Base-by-base conservation (phyloP, 92 coral and sea anemone genomes). In the Porites divaricata region DNA sequence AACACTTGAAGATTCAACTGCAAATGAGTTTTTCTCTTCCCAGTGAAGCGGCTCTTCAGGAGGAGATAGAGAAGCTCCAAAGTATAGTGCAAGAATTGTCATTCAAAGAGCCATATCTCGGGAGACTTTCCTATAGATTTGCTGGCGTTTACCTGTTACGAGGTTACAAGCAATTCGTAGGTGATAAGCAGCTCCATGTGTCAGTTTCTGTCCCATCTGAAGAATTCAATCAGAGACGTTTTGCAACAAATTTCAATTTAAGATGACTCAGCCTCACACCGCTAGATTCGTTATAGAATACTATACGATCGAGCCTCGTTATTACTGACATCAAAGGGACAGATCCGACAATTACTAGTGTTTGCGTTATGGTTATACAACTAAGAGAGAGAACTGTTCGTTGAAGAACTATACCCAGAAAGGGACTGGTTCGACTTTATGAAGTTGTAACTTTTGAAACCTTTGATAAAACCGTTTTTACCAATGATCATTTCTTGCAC, bases 201-300 rank as follows among this genome's bases (percentile, higher is more conserved):
- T 67, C 2, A 6, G 77, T 80, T 53, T 19, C 49, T 61, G 59
- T 24, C 45, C 74, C 81, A 72, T 64, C 56, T 41, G 85, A 78
- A 17, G 41, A 10, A 16, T 52, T 86, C 53, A 7, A 25, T 61
- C 85, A 67, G 63, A 53, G 73, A 59, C 63, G 81, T 63, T 86
- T 80, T 56, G 89, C 85, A 1, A 86, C 85, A 19, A 86, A 86
- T 70, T 86, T 86, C 57, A 74, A 79, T 45, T 65, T 86, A 3
- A 41, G 73, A 45, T 86, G 53, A 79, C 16, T 53, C 4, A 35
- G 5, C 7, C 45, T 35, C 45, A 35, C 45, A 35, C 45, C 4
- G 7, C 45, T 35, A 35, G 7, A 35, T 35, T 35, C 45, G 45
- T 2, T 35, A 35, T 35, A 35, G 6, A 35, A 35, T 35, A 35